Evolutionary conservation across 2,113 vertebrate genomes (phyloP), one percentile per base, ranked within the genome.

Genomic region (Cranoglanis bouderius): DNA sequence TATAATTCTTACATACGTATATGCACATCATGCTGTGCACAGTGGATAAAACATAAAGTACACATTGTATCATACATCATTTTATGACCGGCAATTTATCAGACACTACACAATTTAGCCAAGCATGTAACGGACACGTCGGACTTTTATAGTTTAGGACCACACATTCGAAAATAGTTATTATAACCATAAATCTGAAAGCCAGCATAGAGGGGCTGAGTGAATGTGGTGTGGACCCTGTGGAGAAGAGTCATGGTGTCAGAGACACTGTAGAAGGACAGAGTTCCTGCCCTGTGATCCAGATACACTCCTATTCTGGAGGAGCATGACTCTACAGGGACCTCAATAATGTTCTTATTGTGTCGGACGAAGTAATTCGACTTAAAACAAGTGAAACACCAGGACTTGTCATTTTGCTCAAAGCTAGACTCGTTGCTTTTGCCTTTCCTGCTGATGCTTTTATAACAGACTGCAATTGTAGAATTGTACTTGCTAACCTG

Each of bases 251-350:
- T 89, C 90, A 92, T 82, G 59, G 85, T 89, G 83, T 91, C 89
- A 49, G 89, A 88, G 85, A 92, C 32, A 35, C 87, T 91, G 86
- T 90, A 92, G 87, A 91, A 92, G 85, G 91, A 82, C 88, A 92
- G 83, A 88, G 24, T 90, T 87, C 90, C 91, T 84, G 89, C 89
- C 35, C 12, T 10, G 85, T 91, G 86, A 74, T 92, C 88, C 82
- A 92, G 51, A 61, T 88, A 91, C 61, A 91, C 90, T 59, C 89
- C 90, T 82, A 89, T 92, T 82, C 53, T 86, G 38, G 84, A 61
- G 77, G 46, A 46, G 2, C 7, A 6, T 14, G 59, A 38, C 1
- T 46, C 6, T 4, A 65, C 40, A 26, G 12, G 40, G 10, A 87
- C 38, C 32, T n/a, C 9, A 1, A 16, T 4, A 18, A 26, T 19